Percentiles rank a stretch among this genome's conserved stretches.
phyloP scores from a whole-genome alignment of 2,888 invertebrate genomes.

The Philereme vetulata region DNA sequence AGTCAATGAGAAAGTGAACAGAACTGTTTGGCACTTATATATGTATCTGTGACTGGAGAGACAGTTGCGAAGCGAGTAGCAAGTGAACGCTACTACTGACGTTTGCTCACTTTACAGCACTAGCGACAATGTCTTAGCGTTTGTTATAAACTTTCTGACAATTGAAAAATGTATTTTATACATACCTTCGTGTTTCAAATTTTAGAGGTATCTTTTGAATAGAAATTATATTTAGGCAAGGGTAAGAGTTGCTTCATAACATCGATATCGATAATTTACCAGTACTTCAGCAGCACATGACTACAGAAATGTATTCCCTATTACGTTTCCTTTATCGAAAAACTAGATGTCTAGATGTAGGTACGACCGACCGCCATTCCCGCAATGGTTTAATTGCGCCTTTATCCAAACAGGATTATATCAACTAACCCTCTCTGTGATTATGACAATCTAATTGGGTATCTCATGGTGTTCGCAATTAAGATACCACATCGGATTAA shows the following conservation, averaged over 20 bases:
- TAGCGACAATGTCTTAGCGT: too few species aligned
- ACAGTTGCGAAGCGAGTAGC: too few species aligned
- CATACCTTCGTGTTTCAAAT: too few species aligned
- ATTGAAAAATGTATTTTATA: too few species aligned
- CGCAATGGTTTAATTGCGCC: constrained; percentile 2
- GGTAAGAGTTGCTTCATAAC: not conserved
- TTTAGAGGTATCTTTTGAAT: too few species aligned
- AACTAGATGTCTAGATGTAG: not conserved
- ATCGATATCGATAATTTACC: not conserved
- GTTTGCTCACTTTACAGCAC: too few species aligned
- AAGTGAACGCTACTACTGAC: too few species aligned
- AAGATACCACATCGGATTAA: constrained; percentile 8
- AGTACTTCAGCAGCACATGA: not conserved
- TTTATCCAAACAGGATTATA: constrained; percentile 1
- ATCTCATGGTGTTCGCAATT: constrained; percentile 5
- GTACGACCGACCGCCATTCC: not conserved
- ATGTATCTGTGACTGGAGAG: too few species aligned
- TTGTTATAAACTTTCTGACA: too few species aligned
- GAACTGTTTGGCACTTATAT: too few species aligned
- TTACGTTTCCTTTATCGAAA: not conserved
- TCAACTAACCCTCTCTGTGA: not conserved
- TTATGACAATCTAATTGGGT: constrained; percentile 9
- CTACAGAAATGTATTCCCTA: not conserved
- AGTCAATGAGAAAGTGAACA: too few species aligned
- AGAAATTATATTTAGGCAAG: not conserved